phyloP scores from a whole-genome alignment of 2,113 vertebrate species.

The Zonotrichia leucophrys region DNA sequence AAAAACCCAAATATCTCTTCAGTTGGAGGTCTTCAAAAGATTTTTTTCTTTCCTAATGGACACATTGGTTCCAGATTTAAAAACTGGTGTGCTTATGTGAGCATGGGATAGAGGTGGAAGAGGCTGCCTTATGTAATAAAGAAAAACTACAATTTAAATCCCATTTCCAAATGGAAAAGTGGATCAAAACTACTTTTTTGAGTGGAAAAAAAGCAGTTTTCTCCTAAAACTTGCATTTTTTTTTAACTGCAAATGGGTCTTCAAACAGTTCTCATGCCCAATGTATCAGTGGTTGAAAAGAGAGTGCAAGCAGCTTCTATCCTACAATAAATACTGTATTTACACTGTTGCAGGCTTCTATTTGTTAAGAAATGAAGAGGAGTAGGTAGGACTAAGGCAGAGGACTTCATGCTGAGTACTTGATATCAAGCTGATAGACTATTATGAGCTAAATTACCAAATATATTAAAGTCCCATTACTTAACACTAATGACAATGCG shows the following conservation, averaged over 20 bases:
- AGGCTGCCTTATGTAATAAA: neutral
- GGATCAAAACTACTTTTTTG: neutral
- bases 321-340: neutral
- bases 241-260: neutral
- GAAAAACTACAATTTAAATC: neutral
- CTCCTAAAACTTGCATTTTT: neutral
- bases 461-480: constrained; percentile 61
- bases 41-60: neutral
- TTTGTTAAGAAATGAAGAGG: neutral
- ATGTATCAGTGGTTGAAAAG: neutral
- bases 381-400: neutral
- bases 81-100: fast-evolving
- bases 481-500: constrained; percentile 54
- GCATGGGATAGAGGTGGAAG: neutral
- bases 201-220: neutral
- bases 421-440: constrained; percentile 56
- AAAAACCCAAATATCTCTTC: neutral
- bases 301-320: neutral
- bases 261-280: neutral
- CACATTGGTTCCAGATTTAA: neutral
- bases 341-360: neutral
- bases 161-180: neutral
- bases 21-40: neutral
- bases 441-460: constrained; percentile 55
- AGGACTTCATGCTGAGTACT: constrained; percentile 21